These are phyloP conservation scores for Chlamydotis undulata DNA, from an alignment of 2,113 vertebrate genomes.

Conservation along the genomic window DNA sequence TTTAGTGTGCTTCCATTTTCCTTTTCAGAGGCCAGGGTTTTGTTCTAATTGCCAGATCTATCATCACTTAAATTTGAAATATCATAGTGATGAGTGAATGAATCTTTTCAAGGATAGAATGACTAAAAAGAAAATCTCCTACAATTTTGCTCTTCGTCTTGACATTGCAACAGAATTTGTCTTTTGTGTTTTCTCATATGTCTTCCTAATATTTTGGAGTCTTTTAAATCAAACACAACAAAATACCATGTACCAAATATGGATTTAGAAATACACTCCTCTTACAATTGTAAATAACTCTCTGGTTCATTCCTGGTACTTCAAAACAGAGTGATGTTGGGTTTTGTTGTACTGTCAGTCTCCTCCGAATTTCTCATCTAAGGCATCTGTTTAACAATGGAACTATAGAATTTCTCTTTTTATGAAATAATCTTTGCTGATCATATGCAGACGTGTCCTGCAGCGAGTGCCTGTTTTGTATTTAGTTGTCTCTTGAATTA, in stretches of 20 bases:
- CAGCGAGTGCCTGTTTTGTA: neutral
- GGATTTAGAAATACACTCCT: neutral
- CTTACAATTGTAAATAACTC: neutral
- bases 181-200: neutral
- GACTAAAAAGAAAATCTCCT: neutral
- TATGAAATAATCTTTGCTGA: neutral
- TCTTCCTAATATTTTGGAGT: neutral
- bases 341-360: neutral
- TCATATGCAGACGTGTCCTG: neutral
- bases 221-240: neutral
- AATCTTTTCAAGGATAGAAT: neutral
- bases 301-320: neutral
- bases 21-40: neutral
- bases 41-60: neutral
- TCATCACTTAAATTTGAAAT: neutral
- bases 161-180: neutral
- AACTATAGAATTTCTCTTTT: neutral
- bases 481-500: neutral
- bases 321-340: neutral
- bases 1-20: neutral
- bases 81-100: neutral
- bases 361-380: neutral
- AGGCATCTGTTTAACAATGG: neutral
- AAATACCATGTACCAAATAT: neutral
- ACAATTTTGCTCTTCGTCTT: neutral